phyloP scores from a whole-genome alignment of 1,140 invertebrate genomes.

The Heliconius nattereri region DNA sequence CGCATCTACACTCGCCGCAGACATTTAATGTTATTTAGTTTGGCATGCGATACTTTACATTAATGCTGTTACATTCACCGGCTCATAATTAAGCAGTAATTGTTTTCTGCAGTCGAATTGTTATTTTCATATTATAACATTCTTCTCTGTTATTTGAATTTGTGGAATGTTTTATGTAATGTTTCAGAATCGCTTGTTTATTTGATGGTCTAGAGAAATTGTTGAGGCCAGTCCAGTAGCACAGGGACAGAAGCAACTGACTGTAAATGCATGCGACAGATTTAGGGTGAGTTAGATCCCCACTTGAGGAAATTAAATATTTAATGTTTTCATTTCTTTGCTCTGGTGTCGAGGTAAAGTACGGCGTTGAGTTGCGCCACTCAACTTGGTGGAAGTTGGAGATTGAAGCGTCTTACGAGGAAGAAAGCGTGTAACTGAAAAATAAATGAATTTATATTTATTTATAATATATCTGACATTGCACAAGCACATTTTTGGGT shows the following conservation, averaged over 20 bases:
- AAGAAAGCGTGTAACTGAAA: background rate
- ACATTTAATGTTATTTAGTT: slow-evolving; percentile 46
- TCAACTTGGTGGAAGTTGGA: no score
- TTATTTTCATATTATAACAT: background rate
- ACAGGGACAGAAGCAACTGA: no score
- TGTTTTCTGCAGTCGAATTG: slow-evolving; percentile 17
- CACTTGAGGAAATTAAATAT: no score
- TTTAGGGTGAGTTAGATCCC: no score
- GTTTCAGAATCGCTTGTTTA: no score
- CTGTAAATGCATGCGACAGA: no score
- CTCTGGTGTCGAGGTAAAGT: no score
- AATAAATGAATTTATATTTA: background rate
- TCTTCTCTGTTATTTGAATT: slow-evolving; percentile 13
- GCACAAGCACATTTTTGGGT: slow-evolving; percentile 21
- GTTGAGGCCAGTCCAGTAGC: no score
- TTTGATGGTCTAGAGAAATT: no score
- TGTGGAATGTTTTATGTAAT: background rate
- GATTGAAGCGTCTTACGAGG: no score
- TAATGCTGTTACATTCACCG: slow-evolving; percentile 29
- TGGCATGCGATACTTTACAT: slow-evolving; percentile 41
- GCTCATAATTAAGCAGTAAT: slow-evolving; percentile 32
- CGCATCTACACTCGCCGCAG: slow-evolving; percentile 39
- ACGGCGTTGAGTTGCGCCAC: no score
- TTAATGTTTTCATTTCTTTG: no score
- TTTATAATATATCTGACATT: slow-evolving; percentile 5